Evolutionary conservation across 37 sponge, comb jelly and placozoan species (phyloP).

Genomic region (Ephydatia muelleri): DNA sequence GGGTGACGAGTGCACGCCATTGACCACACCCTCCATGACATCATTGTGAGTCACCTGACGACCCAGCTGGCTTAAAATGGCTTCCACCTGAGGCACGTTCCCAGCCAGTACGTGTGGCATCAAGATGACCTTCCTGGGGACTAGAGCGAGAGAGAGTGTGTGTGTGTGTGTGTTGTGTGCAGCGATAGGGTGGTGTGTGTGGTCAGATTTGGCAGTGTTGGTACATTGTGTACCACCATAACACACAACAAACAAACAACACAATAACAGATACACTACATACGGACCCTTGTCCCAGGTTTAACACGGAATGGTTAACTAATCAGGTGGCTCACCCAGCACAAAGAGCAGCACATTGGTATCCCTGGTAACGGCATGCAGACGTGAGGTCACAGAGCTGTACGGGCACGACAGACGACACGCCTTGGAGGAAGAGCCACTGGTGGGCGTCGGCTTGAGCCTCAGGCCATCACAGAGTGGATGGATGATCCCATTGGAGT

Average conservation of each 20-base stretch:
- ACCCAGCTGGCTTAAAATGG: slow-evolving; percentile 8
- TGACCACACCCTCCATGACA: too few relatives aligned
- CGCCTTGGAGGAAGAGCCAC: not conserved
- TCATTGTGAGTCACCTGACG: too few relatives aligned
- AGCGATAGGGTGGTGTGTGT: not conserved
- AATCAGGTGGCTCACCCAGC: slow-evolving; percentile 22
- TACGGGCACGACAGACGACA: not conserved
- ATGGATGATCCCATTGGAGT: slow-evolving; percentile 30
- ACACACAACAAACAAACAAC: not conserved
- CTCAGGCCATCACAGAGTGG: slow-evolving; percentile 51
- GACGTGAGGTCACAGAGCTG: slow-evolving; percentile 14
- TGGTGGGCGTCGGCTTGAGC: slow-evolving; percentile 3
- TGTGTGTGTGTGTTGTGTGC: not conserved
- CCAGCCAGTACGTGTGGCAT: slow-evolving; percentile 38
- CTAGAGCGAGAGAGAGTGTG: not conserved
- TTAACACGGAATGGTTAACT: not conserved
- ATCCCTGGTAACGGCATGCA: slow-evolving; percentile 15
- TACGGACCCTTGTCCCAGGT: not conserved
- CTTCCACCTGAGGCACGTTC: slow-evolving; percentile 12
- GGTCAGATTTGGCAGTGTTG: too few relatives aligned
- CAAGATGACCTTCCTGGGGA: not conserved
- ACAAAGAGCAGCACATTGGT: slow-evolving; percentile 27
- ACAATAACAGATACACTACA: too few relatives aligned
- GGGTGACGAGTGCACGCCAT: too few relatives aligned
- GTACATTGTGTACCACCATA: not conserved